Base-by-base conservation (phyloP, 2,888 invertebrate genomes). In the Eupithecia vulgata region DNA sequence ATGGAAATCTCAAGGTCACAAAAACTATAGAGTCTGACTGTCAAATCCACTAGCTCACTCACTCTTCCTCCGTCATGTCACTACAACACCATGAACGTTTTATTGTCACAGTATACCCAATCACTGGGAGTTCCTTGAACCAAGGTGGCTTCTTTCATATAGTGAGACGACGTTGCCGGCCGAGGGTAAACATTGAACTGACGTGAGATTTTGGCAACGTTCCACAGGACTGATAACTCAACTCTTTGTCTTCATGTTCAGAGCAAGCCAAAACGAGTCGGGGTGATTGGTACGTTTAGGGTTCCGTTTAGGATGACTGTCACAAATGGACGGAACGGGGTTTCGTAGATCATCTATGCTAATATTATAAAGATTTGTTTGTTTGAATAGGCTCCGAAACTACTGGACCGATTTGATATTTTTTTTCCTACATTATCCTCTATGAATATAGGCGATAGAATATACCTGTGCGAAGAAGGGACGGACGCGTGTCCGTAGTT, bases 131-230 rank as follows among this genome's bases (percentile, higher is more conserved):
- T 61, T 30, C 30, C 34, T 34, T 61, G 34, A 10, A 61, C 61
- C 40, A 21, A 37, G 37, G 21, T 21, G 13, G 21, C 5, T 62
- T 37, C 62, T 42, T 37, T 59, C 35, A n/a, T 30, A 21, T 21
- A 1, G 30, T 6, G 13, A 68, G 76, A 79, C 85, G 77, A 81
- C 83, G 71, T 78, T 71, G 68, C 78, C 67, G 74, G 68, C 62
- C 81, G 78, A 80, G 79, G 76, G 85, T 86, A 89, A 88, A 87
- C 87, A 89, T 83, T 82, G 82, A 72, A 92, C 91, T 91, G 87
- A 81, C 73, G 73, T 90, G 87, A 81, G 73, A 71, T 74, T 78
- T 87, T 92, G 92, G 91, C 92, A 86, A 78, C 25, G 40, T 78
- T 88, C 92, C 91, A 90, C 72, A 64, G 73, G 67, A 68, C 64